Evolutionary conservation across 2,888 invertebrate genomes (phyloP).

Genomic region (Isoperla grammatica): DNA sequence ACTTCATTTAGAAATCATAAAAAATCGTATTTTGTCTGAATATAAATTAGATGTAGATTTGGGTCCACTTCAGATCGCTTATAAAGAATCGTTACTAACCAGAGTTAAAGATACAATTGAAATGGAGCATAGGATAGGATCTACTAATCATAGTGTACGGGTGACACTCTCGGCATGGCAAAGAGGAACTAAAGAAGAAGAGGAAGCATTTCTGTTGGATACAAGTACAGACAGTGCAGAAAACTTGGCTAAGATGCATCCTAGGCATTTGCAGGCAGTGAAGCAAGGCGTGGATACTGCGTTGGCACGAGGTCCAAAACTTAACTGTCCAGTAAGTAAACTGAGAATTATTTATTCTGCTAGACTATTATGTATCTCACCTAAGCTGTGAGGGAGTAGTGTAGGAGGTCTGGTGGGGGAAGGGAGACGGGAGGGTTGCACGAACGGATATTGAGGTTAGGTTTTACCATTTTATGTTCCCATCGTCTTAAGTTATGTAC

Average conservation of each 20-base stretch:
- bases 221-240: conserved; percentile 60
- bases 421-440: no score
- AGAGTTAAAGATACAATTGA: conserved; percentile 45
- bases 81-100: conserved; percentile 66
- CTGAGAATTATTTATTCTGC: no score
- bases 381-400: no score
- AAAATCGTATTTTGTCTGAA: conserved; percentile 79
- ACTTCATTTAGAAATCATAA: conserved; percentile 90
- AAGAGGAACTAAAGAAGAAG: conserved; percentile 36
- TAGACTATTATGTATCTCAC: no score
- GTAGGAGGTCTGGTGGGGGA: no score
- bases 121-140: conserved; percentile 61
- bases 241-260: conserved; percentile 60
- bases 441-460: no score
- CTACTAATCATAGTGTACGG: conserved; percentile 54
- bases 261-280: conserved; percentile 62
- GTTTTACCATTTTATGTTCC: no score
- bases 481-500: no score
- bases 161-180: conserved; percentile 58
- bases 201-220: conserved; percentile 51
- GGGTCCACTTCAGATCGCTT: conserved; percentile 88
- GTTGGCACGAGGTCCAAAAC: conserved; percentile 73
- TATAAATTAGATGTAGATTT: conserved; percentile 88
- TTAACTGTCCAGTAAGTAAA: conserved; percentile 67
- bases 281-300: conserved; percentile 65